phyloP scores from a whole-genome alignment of 2,888 invertebrate genomes.

The Pimpla rufipes region DNA sequence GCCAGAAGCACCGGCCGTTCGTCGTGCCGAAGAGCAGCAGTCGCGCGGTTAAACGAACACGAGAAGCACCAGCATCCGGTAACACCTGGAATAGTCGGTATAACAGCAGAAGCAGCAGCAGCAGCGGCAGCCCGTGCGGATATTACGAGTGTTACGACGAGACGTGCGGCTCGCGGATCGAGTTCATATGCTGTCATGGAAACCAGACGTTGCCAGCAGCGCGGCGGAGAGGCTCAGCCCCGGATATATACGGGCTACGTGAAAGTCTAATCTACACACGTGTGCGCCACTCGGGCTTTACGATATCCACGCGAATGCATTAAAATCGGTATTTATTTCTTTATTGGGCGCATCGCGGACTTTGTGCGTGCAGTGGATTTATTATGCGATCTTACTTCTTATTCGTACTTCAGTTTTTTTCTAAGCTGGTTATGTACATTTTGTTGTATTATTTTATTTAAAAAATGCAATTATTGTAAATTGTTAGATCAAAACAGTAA shows the following conservation, averaged over 20 bases:
- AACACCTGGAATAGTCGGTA: slow-evolving; percentile 63
- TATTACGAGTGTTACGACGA: slow-evolving; percentile 64
- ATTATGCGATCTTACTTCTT: too few species aligned
- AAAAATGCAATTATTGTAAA: too few species aligned
- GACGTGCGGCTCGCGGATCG: slow-evolving; percentile 50
- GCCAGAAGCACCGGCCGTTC: slow-evolving; percentile 19
- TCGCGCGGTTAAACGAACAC: slow-evolving; percentile 50
- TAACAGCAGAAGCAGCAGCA: slow-evolving; percentile 28
- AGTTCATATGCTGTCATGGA: slow-evolving; percentile 57
- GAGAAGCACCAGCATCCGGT: slow-evolving; percentile 63
- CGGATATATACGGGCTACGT: slow-evolving; percentile 40
- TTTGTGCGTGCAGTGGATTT: too few species aligned
- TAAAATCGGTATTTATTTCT: background rate
- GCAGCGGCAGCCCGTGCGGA: slow-evolving; percentile 55
- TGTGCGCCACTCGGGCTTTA: slow-evolving; percentile 30
- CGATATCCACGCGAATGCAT: slow-evolving; percentile 6
- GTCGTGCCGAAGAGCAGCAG: slow-evolving; percentile 17
- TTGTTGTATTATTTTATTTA: too few species aligned
- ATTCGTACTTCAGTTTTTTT: too few species aligned
- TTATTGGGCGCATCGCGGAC: background rate
- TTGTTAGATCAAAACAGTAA: too few species aligned
- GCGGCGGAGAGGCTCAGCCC: slow-evolving; percentile 13
- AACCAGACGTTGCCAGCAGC: slow-evolving; percentile 48
- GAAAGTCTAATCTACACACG: slow-evolving; percentile 55
- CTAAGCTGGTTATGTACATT: too few species aligned